phyloP scores from a whole-genome alignment of 2,113 vertebrate genomes.

The Alethe castanea region DNA sequence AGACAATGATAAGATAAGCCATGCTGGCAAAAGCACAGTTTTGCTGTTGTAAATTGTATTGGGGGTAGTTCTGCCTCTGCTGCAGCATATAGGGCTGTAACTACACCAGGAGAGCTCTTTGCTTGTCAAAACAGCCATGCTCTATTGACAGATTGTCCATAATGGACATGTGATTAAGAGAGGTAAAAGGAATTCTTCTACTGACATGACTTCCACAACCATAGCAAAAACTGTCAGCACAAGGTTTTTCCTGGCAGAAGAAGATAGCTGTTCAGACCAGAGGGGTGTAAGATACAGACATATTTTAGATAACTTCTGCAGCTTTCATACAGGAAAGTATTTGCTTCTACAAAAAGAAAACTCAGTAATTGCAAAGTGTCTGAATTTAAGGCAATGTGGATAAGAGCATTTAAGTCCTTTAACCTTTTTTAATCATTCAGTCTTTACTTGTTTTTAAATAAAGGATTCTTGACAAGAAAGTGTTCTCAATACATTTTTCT shows the following conservation, averaged over 20 bases:
- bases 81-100: accelerated
- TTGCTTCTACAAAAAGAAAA: background rate
- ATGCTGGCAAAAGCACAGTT: background rate
- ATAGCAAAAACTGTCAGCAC: background rate
- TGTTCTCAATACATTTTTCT: background rate
- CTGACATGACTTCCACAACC: background rate
- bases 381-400: background rate
- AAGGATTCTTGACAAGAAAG: background rate
- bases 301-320: background rate
- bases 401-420: background rate
- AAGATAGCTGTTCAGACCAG: background rate
- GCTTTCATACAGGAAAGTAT: background rate
- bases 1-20: background rate
- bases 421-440: background rate
- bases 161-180: background rate
- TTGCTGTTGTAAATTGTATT: background rate
- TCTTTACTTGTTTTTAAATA: background rate
- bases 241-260: background rate
- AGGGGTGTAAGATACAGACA: background rate
- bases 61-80: background rate
- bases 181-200: background rate
- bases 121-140: background rate
- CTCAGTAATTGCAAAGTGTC: background rate
- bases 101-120: background rate
- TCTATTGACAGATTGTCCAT: background rate